A percentile compares a stretch with the other conserved stretches of the same genome.
Conservation (phyloP, 2,797 vertebrate genomes). For the Peromyscus nudipes region DNA sequence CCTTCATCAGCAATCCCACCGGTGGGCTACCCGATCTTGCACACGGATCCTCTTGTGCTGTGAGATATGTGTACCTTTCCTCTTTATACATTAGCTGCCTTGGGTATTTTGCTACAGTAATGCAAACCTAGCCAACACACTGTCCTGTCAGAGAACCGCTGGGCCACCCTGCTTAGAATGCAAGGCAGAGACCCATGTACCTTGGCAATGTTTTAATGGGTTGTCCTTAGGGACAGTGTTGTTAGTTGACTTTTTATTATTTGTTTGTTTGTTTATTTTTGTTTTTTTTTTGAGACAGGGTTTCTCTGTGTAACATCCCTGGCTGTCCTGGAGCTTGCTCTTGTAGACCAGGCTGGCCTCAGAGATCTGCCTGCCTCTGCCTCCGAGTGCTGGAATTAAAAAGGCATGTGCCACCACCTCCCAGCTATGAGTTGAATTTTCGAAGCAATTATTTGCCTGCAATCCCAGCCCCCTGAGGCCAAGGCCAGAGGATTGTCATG, state of each 20-base stretch:
- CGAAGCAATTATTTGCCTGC: conserved; percentile 25
- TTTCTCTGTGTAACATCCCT: background rate
- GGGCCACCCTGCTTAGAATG: background rate
- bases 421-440: conserved; percentile 17
- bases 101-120: background rate
- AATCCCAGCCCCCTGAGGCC: background rate
- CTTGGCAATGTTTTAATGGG: background rate
- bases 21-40: too few species aligned
- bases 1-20: too few species aligned
- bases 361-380: background rate
- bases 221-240: background rate
- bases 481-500: background rate
- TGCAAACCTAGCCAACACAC: background rate
- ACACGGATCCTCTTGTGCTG: too few species aligned
- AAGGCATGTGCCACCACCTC: background rate
- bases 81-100: background rate
- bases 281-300: background rate
- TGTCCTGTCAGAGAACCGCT: background rate
- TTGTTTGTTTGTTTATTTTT: background rate
- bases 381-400: background rate
- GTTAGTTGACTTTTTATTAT: background rate
- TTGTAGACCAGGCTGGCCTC: background rate
- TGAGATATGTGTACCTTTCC: background rate
- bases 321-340: background rate
- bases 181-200: background rate